These are phyloP conservation scores for Bugula neritina DNA, from an alignment of 2,888 invertebrate species.

Conservation along the genomic window DNA sequence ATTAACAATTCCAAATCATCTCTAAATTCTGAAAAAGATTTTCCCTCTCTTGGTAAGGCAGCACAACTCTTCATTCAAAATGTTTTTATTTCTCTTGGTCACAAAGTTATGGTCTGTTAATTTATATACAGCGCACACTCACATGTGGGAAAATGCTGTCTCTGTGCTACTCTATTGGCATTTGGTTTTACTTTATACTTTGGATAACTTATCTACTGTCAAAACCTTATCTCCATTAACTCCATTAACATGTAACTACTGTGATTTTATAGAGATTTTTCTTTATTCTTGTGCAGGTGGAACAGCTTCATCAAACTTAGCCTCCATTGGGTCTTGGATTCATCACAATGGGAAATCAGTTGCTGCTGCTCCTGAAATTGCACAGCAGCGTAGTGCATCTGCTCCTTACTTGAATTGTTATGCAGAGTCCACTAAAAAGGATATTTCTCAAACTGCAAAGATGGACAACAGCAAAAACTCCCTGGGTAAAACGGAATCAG, in stretches of 20 bases:
- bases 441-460: not conserved
- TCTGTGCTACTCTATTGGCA: no score
- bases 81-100: no score
- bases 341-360: not conserved
- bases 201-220: no score
- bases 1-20: not conserved
- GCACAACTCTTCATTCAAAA: no score
- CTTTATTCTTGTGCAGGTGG: not conserved
- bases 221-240: no score
- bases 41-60: slow-evolving; percentile 11
- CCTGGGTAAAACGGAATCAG: not conserved
- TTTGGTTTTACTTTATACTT: no score
- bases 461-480: not conserved
- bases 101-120: no score
- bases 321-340: slow-evolving; percentile 20
- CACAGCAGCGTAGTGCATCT: slow-evolving; percentile 18
- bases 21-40: not conserved
- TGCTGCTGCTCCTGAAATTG: slow-evolving; percentile 35
- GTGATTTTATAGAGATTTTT: no score
- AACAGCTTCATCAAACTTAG: slow-evolving; percentile 6
- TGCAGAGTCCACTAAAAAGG: no score
- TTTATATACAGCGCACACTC: no score
- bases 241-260: no score
- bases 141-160: no score
- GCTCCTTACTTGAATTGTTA: slow-evolving; percentile 7